Conservation (phyloP, 2,888 invertebrate genomes). For the Tetragonisca angustula region DNA sequence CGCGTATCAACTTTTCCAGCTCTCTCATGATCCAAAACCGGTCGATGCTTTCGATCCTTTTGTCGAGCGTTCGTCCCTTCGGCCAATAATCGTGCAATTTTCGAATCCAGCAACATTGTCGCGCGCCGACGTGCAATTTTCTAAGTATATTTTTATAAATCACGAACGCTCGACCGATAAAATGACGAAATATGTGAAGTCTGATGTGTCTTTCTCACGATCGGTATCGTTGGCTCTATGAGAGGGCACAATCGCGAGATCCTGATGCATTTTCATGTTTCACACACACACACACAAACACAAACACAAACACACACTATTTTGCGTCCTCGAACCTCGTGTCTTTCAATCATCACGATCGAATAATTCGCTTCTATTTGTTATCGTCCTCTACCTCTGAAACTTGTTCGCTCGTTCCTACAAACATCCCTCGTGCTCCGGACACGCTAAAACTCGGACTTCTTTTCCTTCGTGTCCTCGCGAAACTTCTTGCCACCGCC, state of each 20-base stretch:
- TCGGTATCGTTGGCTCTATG: background rate
- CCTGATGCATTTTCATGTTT: slow-evolving; percentile 39
- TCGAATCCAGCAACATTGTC: background rate
- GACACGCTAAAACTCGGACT: slow-evolving; percentile 80
- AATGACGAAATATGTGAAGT: background rate
- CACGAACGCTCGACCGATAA: background rate
- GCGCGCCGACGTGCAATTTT: slow-evolving; percentile 40
- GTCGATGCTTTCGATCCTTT: slow-evolving; percentile 17
- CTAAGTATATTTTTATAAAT: slow-evolving; percentile 59
- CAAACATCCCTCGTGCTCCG: slow-evolving; percentile 67
- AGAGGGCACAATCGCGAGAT: background rate
- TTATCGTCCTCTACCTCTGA: slow-evolving; percentile 44
- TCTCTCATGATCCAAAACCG: slow-evolving; percentile 34
- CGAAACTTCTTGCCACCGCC: slow-evolving; percentile 1
- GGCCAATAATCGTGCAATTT: background rate
- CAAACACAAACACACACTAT: slow-evolving; percentile 10
- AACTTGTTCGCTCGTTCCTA: slow-evolving; percentile 36
- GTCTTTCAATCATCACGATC: slow-evolving; percentile 77
- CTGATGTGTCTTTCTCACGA: background rate
- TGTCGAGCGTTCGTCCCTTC: slow-evolving; percentile 7
- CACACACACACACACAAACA: background rate
- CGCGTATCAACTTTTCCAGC: slow-evolving; percentile 32
- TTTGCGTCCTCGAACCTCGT: slow-evolving; percentile 74
- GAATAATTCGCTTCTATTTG: slow-evolving; percentile 71
- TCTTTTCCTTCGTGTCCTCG: slow-evolving; percentile 50